A percentile compares a stretch with the other conserved stretches of the same genome.
Evolutionary conservation across 2,113 vertebrate species (phyloP).

Genomic region (Lasiurus borealis): DNA sequence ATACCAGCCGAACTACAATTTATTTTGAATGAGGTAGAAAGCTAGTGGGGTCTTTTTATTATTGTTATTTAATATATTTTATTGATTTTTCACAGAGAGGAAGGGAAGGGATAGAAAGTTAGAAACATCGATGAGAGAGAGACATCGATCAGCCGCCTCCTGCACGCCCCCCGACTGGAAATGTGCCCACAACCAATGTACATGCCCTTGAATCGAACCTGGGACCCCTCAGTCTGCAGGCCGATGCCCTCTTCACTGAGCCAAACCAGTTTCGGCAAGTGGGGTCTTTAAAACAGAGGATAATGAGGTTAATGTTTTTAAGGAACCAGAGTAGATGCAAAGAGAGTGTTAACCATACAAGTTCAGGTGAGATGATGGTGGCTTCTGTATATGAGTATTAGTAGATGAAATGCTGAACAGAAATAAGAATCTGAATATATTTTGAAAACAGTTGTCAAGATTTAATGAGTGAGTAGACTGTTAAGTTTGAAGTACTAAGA

Average conservation of each 20-base stretch:
- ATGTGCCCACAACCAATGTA: too few relatives aligned
- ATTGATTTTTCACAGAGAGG: too few relatives aligned
- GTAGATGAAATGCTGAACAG: background rate
- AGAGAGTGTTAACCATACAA: constrained; percentile 13
- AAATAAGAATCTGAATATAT: constrained; percentile 38
- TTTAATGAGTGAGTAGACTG: constrained; percentile 30
- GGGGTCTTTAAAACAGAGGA: constrained; percentile 21
- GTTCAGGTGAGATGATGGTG: background rate
- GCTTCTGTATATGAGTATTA: background rate
- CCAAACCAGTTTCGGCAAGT: background rate
- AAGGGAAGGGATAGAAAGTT: too few relatives aligned
- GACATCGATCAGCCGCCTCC: too few relatives aligned
- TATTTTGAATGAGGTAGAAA: background rate
- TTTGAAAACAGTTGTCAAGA: constrained; percentile 27
- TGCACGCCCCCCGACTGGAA: too few relatives aligned
- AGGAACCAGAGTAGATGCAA: background rate
- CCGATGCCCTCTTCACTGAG: too few relatives aligned
- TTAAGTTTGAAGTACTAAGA: constrained; percentile 11
- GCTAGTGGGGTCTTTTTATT: constrained; percentile 16
- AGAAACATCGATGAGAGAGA: too few relatives aligned
- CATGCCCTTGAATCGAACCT: too few relatives aligned
- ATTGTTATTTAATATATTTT: too few relatives aligned
- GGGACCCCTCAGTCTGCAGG: too few relatives aligned
- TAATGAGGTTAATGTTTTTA: background rate
- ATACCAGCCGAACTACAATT: background rate